A percentile compares a stretch with the other conserved stretches of the same genome.
These are phyloP conservation scores for Ophraella communa DNA, from an alignment of 2,888 invertebrate species.

Conservation along the genomic window DNA sequence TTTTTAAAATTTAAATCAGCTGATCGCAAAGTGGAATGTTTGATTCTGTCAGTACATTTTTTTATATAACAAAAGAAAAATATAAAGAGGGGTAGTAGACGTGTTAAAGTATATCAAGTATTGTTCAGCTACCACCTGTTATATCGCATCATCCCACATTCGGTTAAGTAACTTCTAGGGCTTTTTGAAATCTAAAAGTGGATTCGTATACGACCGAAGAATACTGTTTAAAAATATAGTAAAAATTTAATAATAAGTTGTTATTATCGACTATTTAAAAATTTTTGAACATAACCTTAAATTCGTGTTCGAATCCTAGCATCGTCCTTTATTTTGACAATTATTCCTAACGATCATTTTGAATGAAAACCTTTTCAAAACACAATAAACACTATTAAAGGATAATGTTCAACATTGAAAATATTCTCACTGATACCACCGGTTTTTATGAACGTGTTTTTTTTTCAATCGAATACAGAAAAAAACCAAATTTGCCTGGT, in stretches of 20 bases:
- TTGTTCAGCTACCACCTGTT: too few species aligned
- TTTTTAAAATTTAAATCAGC: slow-evolving; percentile 21
- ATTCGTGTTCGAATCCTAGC: not conserved
- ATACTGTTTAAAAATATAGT: too few species aligned
- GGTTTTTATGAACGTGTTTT: too few species aligned
- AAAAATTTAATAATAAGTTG: not conserved
- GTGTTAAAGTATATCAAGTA: too few species aligned
- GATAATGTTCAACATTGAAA: not conserved
- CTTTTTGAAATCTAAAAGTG: too few species aligned
- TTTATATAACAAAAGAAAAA: not conserved
- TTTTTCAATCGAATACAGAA: slow-evolving; percentile 10
- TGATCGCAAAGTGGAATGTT: slow-evolving; percentile 7
- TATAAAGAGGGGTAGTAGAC: too few species aligned
- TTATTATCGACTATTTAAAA: not conserved
- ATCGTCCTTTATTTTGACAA: not conserved
- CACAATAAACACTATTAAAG: not conserved
- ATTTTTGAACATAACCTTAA: not conserved
- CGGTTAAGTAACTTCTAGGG: too few species aligned
- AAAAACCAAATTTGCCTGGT: slow-evolving; percentile 39
- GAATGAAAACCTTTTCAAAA: not conserved
- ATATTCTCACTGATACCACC: not conserved
- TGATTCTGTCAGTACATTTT: not conserved
- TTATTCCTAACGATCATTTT: not conserved
- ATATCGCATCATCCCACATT: too few species aligned
- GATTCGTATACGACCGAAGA: too few species aligned